Base-by-base conservation (phyloP, 2,113 vertebrate genomes). In the Sceloporus undulatus region DNA sequence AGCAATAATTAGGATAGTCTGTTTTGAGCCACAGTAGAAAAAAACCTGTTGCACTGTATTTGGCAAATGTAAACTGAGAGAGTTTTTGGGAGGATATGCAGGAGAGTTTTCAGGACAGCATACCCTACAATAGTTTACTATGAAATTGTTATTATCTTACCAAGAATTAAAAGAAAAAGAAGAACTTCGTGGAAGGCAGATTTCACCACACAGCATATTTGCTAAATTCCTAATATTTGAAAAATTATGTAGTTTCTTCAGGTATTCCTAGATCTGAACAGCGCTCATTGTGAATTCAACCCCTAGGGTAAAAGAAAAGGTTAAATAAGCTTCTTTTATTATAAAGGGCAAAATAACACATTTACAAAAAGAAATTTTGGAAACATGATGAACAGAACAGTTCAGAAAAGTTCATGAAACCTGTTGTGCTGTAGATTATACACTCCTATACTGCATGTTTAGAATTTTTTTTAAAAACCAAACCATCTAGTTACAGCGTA, bases 121-220 rank as follows among this genome's bases (percentile, higher is more conserved):
- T 48, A 48, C 48, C 48, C 48, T 48, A 48, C 48, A 48, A 48
- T 48, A 48, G 7, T 48, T 48, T 48, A 48, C 48, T 48, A 48
- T 48, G 48, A 48, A 48, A 48, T 7, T 40, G 38, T 40, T 83
- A 68, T 75, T 85, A 27, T 82, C 78, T 89, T 86, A 70, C 59
- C 42, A 14, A 40, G 29, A 74, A 5, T 40, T 40, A 75, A 76
- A 54, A 19, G 40, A 23, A 34, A 66, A 66, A 38, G 13, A 1
- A 65, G 52, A 84, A 89, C 18, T 59, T 9, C 21, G 40, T 56
- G 79, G 40, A 66, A 89, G 75, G 8, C 75, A 71, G 52, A 65
- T 23, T 9, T 10, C 2, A 38, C 25, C 56, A 70, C 19, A 70
- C 42, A 77, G n/a, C 88, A 76, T 76, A 77, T 23, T 85, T 40